phyloP scores from a whole-genome alignment of 2,113 vertebrate genomes.

The Nesoenas mayeri region DNA sequence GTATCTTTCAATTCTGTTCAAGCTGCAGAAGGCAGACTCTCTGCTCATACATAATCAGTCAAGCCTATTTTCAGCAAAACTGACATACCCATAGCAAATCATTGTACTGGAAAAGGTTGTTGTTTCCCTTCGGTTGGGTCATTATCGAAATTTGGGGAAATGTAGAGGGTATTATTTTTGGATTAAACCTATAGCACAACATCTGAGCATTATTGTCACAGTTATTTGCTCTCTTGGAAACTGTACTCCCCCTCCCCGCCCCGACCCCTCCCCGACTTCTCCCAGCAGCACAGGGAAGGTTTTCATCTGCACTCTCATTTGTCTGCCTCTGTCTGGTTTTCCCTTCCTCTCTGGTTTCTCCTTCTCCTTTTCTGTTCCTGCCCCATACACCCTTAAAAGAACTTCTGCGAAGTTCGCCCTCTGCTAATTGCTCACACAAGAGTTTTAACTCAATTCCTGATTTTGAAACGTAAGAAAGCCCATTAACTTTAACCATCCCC shows the following conservation, averaged over 20 bases:
- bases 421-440: not conserved
- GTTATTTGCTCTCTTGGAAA: not conserved
- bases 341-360: not conserved
- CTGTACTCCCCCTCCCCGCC: fast-evolving
- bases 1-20: not conserved
- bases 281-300: not conserved
- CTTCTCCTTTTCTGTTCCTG: fast-evolving
- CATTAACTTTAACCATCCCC: not conserved
- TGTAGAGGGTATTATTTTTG: not conserved
- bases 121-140: not conserved
- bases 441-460: not conserved
- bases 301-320: fast-evolving
- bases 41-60: not conserved
- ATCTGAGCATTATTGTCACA: not conserved
- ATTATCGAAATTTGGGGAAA: not conserved
- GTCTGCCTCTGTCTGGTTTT: not conserved
- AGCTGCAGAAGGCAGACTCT: not conserved
- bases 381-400: not conserved
- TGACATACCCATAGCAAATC: not conserved
- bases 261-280: not conserved
- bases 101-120: not conserved
- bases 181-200: not conserved
- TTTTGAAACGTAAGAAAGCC: not conserved
- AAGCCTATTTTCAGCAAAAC: not conserved
- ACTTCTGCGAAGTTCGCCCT: not conserved